Base-by-base conservation (phyloP, 2,888 invertebrate species). In the Athripsodes cinereus region DNA sequence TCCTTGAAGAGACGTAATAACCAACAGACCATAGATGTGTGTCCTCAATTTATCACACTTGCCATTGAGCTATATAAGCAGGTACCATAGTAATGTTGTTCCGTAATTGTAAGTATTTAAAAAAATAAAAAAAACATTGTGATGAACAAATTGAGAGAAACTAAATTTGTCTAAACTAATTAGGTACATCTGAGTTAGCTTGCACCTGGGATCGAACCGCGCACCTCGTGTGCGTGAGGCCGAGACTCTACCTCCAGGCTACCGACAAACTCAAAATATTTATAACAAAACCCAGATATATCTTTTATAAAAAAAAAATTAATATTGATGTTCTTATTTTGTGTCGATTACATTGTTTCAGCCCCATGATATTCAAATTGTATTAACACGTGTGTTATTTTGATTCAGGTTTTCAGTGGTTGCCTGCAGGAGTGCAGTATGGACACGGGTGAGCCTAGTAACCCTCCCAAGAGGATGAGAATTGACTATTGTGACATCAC, bases 21-120 rank as follows among this genome's bases (percentile, higher is more conserved):
- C 57, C 48, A 62, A 19, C 46, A 64, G 3, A 67, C 68, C 55
- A 64, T 68, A 3, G 60, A 60, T 22, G 22, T 59, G n/a, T 69
- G 67, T 63, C 62, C 66, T 35, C 64, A 70, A 63, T 76, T 53
- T 73, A 60, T 68, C 65, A 62, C 60, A 66, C 69, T 78, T 31
- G 70, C 75, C 16, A 74, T 78, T 26, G 68, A 71, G 31, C 70
- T 73, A 2, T 72, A 71, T 67, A 75, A 71, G 66, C 75, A 75
- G 73, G 78, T 78, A 18, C 2, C n/a, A n/a, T n/a, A n/a, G n/a
- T n/a, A n/a, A n/a, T n/a, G n/a, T n/a, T n/a, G 16, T 6, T 31
- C 31, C 6, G 31, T 11, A 31, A 8, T 31, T 11, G 8, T 31
- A 11, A 31, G 31, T 31, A 6, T 31, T 31, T 11, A 31, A 31